A percentile compares a stretch with the other conserved stretches of the same genome.
These are phyloP conservation scores for Meliscaeva auricollis DNA, from an alignment of 2,888 invertebrate species.

Conservation along the genomic window DNA sequence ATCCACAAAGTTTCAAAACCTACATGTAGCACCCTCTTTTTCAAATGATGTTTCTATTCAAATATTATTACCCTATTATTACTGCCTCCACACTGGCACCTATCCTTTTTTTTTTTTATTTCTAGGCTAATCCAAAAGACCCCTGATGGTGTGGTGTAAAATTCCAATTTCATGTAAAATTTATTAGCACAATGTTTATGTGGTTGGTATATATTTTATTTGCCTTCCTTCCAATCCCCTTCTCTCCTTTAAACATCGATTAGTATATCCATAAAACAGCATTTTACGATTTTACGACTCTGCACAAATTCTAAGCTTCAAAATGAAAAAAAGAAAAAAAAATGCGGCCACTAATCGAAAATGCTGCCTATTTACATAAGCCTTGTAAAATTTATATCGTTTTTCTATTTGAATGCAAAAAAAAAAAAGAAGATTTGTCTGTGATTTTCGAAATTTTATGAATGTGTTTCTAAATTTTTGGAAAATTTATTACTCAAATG, in stretches of 20 bases:
- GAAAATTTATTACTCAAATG: slow-evolving; percentile 3
- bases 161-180: slow-evolving; percentile 15
- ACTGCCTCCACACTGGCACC: background rate
- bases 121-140: background rate
- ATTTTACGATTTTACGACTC: slow-evolving; percentile 37
- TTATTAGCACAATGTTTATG: slow-evolving; percentile 28
- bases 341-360: slow-evolving; percentile 71
- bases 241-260: background rate
- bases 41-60: slow-evolving; percentile 13
- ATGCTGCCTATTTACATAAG: slow-evolving; percentile 65
- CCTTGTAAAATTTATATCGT: slow-evolving; percentile 64
- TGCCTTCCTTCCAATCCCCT: accelerated
- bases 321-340: slow-evolving; percentile 25
- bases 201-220: background rate
- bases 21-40: background rate
- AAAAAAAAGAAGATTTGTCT: background rate
- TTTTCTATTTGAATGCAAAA: slow-evolving; percentile 39
- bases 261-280: slow-evolving; percentile 53
- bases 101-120: too few relatives aligned
- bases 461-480: slow-evolving; percentile 18
- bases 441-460: slow-evolving; percentile 13
- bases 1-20: too few relatives aligned
- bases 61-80: background rate
- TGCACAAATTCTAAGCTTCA: slow-evolving; percentile 55
- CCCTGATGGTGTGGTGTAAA: background rate